Evolutionary conservation across 2,888 invertebrate species (phyloP).

Genomic region (Calameuta filiformis): DNA sequence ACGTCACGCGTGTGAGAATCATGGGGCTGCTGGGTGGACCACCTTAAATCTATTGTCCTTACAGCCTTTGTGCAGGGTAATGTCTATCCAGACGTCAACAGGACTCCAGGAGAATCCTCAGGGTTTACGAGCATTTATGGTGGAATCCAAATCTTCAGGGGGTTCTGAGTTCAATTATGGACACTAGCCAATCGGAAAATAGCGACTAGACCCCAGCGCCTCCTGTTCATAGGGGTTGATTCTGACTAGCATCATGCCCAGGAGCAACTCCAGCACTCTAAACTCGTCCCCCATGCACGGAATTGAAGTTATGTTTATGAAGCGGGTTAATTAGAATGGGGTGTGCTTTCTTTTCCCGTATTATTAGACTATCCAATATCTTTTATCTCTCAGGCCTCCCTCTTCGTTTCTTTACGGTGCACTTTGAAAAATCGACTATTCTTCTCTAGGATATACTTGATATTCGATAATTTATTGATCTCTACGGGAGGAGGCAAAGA

Average conservation of each 20-base stretch:
- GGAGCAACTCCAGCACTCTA: slow-evolving; percentile 16
- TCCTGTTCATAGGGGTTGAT: slow-evolving; percentile 4
- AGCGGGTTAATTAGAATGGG: slow-evolving; percentile 45
- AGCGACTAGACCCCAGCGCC: slow-evolving; percentile 31
- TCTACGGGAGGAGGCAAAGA: not conserved
- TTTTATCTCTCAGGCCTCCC: not conserved
- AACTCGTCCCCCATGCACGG: not conserved
- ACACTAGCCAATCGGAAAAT: slow-evolving; percentile 57
- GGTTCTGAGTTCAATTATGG: slow-evolving; percentile 48
- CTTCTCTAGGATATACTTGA: not conserved
- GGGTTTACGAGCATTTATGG: slow-evolving; percentile 42
- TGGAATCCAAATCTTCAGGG: slow-evolving; percentile 23
- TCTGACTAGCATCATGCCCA: not conserved
- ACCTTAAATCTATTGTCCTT: slow-evolving; percentile 39
- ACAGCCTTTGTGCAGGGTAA: not conserved
- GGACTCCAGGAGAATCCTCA: not conserved
- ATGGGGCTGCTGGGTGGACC: slow-evolving; percentile 24
- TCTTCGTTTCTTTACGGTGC: not conserved
- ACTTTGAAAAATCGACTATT: not conserved
- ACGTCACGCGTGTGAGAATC: slow-evolving; percentile 31
- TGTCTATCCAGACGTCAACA: not conserved
- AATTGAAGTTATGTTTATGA: slow-evolving; percentile 46
- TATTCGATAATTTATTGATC: not conserved
- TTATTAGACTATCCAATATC: not conserved
- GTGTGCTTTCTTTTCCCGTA: not conserved